Conservation (phyloP, 2,113 vertebrate genomes). For the Australoheros scitulus region DNA sequence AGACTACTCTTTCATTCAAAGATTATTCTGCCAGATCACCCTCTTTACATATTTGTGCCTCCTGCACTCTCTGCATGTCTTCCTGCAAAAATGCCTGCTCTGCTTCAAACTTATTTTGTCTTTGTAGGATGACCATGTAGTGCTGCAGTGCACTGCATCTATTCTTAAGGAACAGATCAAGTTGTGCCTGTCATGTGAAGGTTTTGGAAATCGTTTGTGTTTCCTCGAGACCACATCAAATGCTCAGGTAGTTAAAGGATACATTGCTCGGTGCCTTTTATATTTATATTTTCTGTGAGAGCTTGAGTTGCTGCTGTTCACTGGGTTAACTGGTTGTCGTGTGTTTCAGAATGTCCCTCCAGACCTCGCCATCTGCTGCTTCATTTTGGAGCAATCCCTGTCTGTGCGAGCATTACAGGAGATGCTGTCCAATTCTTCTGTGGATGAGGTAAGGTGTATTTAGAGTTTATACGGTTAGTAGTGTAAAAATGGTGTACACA, state of each 20-base stretch:
- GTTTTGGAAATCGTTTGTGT: slow-evolving; percentile 91
- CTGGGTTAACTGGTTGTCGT: background rate
- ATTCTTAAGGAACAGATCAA: slow-evolving; percentile 92
- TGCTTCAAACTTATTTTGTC: background rate
- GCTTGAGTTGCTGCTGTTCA: background rate
- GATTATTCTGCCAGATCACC: background rate
- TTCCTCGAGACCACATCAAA: slow-evolving; percentile 92
- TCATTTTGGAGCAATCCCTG: slow-evolving; percentile 91
- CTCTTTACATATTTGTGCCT: background rate
- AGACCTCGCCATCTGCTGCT: slow-evolving; percentile 91
- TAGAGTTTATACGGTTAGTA: background rate
- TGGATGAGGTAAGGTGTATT: slow-evolving; percentile 70
- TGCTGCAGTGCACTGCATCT: slow-evolving; percentile 88
- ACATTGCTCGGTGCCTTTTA: background rate
- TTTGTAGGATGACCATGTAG: slow-evolving; percentile 85
- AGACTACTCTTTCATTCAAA: background rate
- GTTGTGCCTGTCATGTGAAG: slow-evolving; percentile 90
- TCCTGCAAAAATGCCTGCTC: background rate
- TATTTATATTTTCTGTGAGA: background rate
- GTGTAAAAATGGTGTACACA: background rate
- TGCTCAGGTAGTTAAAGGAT: slow-evolving; percentile 81
- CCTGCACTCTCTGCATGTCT: background rate
- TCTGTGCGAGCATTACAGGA: slow-evolving; percentile 90
- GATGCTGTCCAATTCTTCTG: slow-evolving; percentile 89
- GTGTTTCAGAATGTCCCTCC: slow-evolving; percentile 88